Conservation (phyloP, 2,113 vertebrate genomes). For the Ancistrus triradiatus region DNA sequence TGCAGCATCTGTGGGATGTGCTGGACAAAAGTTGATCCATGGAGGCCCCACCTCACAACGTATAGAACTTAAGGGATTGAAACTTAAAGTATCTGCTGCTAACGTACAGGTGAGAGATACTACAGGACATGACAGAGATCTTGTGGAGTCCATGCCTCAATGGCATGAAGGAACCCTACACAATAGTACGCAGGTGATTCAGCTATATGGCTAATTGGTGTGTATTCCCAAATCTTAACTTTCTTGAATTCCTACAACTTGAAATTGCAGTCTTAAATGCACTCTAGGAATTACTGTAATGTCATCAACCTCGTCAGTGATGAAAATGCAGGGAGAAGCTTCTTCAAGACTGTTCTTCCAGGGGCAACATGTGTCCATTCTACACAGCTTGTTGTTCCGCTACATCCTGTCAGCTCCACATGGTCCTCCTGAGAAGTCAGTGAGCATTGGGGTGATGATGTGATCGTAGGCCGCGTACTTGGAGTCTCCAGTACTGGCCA, state of each 20-base stretch:
- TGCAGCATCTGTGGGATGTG: too few relatives aligned
- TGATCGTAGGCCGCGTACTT: conserved; percentile 87
- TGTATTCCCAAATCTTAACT: background rate
- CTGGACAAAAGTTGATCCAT: too few relatives aligned
- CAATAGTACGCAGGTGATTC: too few relatives aligned
- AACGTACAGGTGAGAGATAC: too few relatives aligned
- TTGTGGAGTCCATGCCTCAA: too few relatives aligned
- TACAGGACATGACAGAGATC: too few relatives aligned
- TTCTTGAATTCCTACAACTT: background rate
- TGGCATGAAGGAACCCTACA: too few relatives aligned
- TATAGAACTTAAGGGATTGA: too few relatives aligned
- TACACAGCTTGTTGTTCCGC: background rate
- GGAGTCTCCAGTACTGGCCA: conserved; percentile 82
- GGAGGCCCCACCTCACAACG: too few relatives aligned
- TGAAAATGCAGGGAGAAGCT: background rate
- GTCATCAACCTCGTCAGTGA: background rate
- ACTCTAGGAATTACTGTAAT: background rate
- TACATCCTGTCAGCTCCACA: conserved; percentile 69
- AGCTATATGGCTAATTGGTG: too few relatives aligned
- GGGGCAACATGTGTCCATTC: background rate
- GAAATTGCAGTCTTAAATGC: too few relatives aligned
- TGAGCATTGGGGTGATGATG: conserved; percentile 90
- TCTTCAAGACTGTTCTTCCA: background rate
- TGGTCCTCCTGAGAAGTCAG: conserved; percentile 86
- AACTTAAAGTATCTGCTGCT: too few relatives aligned